Conservation (phyloP, 2,113 vertebrate species). For the Bothrops jararaca region DNA sequence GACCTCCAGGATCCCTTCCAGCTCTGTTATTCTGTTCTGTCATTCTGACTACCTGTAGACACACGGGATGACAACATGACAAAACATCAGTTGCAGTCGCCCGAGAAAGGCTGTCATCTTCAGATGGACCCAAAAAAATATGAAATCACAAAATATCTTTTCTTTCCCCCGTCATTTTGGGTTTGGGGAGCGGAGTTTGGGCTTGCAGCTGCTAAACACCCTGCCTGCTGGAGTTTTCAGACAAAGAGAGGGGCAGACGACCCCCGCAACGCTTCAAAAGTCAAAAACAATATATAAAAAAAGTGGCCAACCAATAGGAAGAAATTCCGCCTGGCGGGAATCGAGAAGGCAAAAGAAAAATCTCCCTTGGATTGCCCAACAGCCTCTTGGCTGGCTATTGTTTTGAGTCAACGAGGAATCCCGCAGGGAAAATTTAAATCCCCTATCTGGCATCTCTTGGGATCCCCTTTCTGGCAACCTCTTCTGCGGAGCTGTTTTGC, state of each 20-base stretch:
- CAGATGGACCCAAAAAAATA: neutral
- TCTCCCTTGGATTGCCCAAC: neutral
- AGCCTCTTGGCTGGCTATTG: neutral
- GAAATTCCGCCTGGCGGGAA: neutral
- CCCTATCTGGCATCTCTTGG: neutral
- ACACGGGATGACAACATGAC: neutral
- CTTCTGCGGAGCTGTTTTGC: neutral
- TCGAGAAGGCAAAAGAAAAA: neutral
- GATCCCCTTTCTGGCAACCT: neutral
- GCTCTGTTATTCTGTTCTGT: no score
- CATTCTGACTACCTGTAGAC: neutral
- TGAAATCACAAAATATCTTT: constrained; percentile 43
- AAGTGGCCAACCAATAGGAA: neutral
- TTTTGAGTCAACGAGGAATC: neutral
- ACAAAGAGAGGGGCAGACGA: neutral
- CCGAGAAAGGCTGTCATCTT: neutral
- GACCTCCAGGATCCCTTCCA: no score
- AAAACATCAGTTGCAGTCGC: constrained; percentile 6
- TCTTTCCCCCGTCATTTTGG: constrained; percentile 37
- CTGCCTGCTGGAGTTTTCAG: neutral
- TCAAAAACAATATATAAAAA: neutral
- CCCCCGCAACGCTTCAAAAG: neutral
- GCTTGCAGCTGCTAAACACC: neutral
- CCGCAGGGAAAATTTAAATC: neutral
- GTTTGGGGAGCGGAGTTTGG: neutral